Evolutionary conservation across 2,113 vertebrate species (phyloP), one percentile per base, ranked within the genome.

Genomic region (Microcebus jonahi): DNA sequence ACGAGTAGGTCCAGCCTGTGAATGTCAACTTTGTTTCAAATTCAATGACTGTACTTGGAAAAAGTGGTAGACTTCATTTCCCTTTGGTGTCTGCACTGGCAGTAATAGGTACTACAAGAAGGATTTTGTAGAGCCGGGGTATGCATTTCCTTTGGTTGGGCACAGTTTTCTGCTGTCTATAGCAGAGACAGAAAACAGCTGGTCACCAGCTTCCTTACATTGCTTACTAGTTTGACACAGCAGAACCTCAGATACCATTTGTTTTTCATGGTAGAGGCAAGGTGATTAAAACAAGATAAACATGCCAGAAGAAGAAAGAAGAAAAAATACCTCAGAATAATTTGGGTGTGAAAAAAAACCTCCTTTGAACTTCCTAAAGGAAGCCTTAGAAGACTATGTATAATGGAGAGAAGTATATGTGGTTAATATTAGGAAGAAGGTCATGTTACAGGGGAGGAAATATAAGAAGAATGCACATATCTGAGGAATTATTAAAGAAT

Each of bases 241-340:
- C 81, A 96, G 92, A 91, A 79, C 45, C 27, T 91, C 91, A 97
- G 85, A 88, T 57, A 84, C 81, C 85, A 94, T 90, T 97, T 95
- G 85, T 90, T 94, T 68, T 95, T 92, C 89, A 94, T 75, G 89
- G 94, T 92, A 92, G 68, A 96, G 91, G 68, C 77, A 97, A 97
- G 97, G 94, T 96, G 96, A 97, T 97, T 98, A 94, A 95, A 97
- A 95, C 88, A 97, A 97, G 95, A 98, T 97, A 98, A 97, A 97
- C 95, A 97, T 93, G 31, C 61, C 92, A 94, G 67, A 86, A 88
- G 96, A 97, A 95, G 76, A 97, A 97, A 96, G 94, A 79, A 88
- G 39, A 59, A 90, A 67, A 98, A 98, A 97, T 97, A 59, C 70
- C 91, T 97, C 94, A 83, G 88, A 96, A 96, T 95, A 98, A 97